Evolutionary conservation across 2,797 vertebrate genomes (phyloP).

Genomic region (Platalea minor): DNA sequence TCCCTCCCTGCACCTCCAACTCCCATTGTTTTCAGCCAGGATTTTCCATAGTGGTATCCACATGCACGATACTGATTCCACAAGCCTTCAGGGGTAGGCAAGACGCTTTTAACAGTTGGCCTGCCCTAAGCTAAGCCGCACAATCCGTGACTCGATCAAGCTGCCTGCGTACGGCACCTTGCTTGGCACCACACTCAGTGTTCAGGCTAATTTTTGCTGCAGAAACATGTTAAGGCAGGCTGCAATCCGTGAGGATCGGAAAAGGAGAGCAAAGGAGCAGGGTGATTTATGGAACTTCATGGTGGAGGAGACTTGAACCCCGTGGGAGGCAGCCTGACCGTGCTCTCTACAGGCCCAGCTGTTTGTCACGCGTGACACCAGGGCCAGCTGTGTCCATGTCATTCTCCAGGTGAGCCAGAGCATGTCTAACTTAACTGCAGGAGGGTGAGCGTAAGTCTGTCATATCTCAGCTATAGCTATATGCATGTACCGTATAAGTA

Average conservation of each 20-base stretch:
- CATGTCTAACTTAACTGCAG: neutral
- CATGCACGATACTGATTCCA: neutral
- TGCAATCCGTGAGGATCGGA: neutral
- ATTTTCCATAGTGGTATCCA: neutral
- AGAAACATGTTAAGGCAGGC: neutral
- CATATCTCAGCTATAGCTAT: neutral
- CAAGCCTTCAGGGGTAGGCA: neutral
- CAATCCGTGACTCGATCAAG: neutral
- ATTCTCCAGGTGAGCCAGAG: neutral
- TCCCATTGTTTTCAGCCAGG: neutral
- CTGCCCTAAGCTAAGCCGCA: neutral
- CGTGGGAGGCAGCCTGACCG: accelerated
- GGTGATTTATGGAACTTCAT: neutral
- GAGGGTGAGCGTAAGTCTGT: neutral
- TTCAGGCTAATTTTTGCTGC: neutral
- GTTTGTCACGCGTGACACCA: neutral
- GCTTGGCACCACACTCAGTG: neutral
- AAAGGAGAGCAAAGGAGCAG: neutral
- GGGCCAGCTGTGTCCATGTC: neutral
- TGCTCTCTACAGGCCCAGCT: neutral
- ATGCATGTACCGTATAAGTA: neutral
- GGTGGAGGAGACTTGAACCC: neutral
- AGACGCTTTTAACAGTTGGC: neutral
- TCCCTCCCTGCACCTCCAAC: neutral
- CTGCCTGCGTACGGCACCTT: neutral